phyloP scores from a whole-genome alignment of 2,113 vertebrate genomes.

The Nothocercus nigrocapillus region DNA sequence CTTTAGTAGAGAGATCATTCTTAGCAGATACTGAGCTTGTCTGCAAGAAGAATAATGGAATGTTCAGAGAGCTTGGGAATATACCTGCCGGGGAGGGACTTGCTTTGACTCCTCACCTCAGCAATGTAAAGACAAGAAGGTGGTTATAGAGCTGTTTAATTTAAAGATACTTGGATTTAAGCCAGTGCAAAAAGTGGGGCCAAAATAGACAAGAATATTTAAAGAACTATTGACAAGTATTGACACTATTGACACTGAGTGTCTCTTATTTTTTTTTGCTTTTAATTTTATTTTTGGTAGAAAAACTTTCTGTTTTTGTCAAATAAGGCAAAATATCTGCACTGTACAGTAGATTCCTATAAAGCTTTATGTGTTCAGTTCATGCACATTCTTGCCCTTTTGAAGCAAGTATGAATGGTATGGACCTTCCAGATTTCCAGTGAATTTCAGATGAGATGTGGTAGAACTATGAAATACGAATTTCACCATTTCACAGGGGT shows the following conservation, averaged over 20 bases:
- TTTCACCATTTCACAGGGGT: background rate
- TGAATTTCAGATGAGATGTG: background rate
- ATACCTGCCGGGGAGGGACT: fast-evolving
- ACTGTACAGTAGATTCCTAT: background rate
- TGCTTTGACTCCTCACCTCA: background rate
- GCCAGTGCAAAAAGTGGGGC: background rate
- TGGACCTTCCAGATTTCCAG: background rate
- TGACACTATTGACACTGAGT: background rate
- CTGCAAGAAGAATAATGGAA: fast-evolving
- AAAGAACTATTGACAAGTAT: background rate
- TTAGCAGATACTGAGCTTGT: background rate
- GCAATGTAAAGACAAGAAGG: background rate
- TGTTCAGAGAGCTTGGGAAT: background rate
- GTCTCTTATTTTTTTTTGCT: background rate
- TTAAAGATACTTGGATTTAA: background rate
- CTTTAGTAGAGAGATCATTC: background rate
- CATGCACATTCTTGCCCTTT: background rate
- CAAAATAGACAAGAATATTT: background rate
- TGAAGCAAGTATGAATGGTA: background rate
- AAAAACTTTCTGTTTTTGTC: background rate
- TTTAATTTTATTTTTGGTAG: background rate
- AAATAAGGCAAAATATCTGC: background rate
- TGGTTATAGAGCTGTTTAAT: background rate
- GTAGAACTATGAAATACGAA: background rate
- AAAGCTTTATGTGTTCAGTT: background rate